Evolutionary conservation across 1,140 invertebrate species (phyloP), one percentile per base, ranked within the genome.

Genomic region (Trachymyrmex cornetzi): DNA sequence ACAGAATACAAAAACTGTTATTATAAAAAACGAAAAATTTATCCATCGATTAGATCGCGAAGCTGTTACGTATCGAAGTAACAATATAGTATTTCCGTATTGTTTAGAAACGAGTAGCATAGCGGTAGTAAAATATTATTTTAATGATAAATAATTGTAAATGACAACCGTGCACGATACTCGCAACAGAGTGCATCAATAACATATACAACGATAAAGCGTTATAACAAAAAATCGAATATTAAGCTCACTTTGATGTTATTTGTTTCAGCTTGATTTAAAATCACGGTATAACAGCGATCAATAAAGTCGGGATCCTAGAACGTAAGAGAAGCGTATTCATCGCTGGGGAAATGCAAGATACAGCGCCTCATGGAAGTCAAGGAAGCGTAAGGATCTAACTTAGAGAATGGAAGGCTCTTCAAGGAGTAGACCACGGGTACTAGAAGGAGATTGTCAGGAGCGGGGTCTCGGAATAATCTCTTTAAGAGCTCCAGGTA

Each of bases 401-500:
- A 84, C 74, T 72, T 50, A 74, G 75, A 88, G 89, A 87, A 90
- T 88, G 64, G 86, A 77, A 90, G 74, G 74, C 80, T 82, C 87
- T 90, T 88, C 24, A 77, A 90, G 88, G 89, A 87, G 44, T 30
- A 81, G 86, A 85, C 75, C 72, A 75, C 64, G 53, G 82, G 81
- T 88, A 77, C 81, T 84, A 82, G 87, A 82, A 81, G 75, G 71
- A 61, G 34, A n/a, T 72, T 59, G 81, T 90, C 77, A 55, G 53
- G 59, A 64, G 63, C 48, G 81, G 80, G 89, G 77, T 63, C 66
- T 87, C 87, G 87, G 90, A 91, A 91, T 91, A 91, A 91, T 91
- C 89, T 91, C 89, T 91, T 91, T 88, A 90, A 90, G 88, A 90
- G 89, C 88, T 48, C 16, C 66, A 61, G 66, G 63, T 87, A 90